Base-by-base conservation (phyloP, 2,888 invertebrate species). In the Stenchaetothrips biformis region DNA sequence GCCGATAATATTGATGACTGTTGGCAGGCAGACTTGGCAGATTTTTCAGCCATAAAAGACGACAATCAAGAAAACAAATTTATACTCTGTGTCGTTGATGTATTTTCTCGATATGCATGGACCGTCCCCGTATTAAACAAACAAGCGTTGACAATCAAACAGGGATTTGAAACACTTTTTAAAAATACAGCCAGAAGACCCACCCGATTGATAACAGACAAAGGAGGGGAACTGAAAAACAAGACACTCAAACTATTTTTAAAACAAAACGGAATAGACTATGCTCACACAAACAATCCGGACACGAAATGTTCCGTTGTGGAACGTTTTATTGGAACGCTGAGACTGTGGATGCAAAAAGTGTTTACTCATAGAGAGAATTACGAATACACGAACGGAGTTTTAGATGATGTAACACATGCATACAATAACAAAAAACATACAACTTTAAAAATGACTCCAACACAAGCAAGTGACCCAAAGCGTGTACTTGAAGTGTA, bases 301-400 rank as follows among this genome's bases (percentile, higher is more conserved):
- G 84, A 85, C 59, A 83, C 83, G 8, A 86, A 86, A 82, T 84
- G 84, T 0, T 80, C 83, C 4, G 80, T 86, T 4, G 83, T 84
- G 16, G 86, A 86, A 82, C 79, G 86, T 18, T 85, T 84, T 25
- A 82, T 84, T 80, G 80, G 84, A 77, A 85, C 84, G 6, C 78
- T 85, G n/a, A 85, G 84, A 81, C 81, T 82, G 8, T 82, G 81
- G 81, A 83, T 85, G 82, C 84, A 82, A 81, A 81, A 82, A 53
- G 84, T 83, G 79, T 84, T 85, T 74, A 84, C 83, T 4, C 80
- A 82, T 47, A 80, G 81, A 9, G 83, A 83, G 25, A 83, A 82
- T 0, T 82, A 81, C 8, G 80, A 82, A 2, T 86, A 85, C 81
- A 81, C 84, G 8, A 83, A 85, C 79, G 62, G 62, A 62, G 82